These are phyloP conservation scores for Pinctada fucata DNA, from an alignment of 2,888 invertebrate species.

Conservation along the genomic window DNA sequence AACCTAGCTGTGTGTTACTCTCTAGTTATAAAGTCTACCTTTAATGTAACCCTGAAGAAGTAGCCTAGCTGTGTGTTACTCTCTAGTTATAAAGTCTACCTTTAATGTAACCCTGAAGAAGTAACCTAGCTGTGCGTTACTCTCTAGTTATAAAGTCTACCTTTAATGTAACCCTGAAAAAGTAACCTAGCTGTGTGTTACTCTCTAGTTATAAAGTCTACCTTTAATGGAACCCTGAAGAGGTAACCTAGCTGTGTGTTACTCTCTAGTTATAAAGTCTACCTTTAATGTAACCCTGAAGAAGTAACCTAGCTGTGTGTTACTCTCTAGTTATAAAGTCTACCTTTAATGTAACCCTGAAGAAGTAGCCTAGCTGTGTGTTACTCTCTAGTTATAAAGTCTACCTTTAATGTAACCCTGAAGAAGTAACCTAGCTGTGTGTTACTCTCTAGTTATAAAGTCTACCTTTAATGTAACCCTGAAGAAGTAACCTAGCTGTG, in stretches of 20 bases:
- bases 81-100: slow-evolving; percentile 83
- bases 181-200: slow-evolving; percentile 90
- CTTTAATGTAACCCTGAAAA: slow-evolving; percentile 83
- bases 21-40: slow-evolving; percentile 84
- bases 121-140: slow-evolving; percentile 89
- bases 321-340: slow-evolving; percentile 84
- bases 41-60: slow-evolving; percentile 83
- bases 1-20: slow-evolving; percentile 89
- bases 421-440: slow-evolving; percentile 90
- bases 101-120: slow-evolving; percentile 83
- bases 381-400: slow-evolving; percentile 85
- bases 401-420: slow-evolving; percentile 81
- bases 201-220: slow-evolving; percentile 83
- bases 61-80: slow-evolving; percentile 90
- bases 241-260: slow-evolving; percentile 90
- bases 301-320: slow-evolving; percentile 89
- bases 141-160: slow-evolving; percentile 83
- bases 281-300: slow-evolving; percentile 83
- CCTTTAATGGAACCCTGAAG: slow-evolving; percentile 83
- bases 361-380: slow-evolving; percentile 89
- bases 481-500: slow-evolving; percentile 89
- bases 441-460: slow-evolving; percentile 85
- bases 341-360: slow-evolving; percentile 82
- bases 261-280: slow-evolving; percentile 83
- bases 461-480: slow-evolving; percentile 81